Percentiles rank a stretch among this genome's conserved stretches.
Conservation (phyloP, 2,888 invertebrate genomes). For the Tetanocera ferruginea region DNA sequence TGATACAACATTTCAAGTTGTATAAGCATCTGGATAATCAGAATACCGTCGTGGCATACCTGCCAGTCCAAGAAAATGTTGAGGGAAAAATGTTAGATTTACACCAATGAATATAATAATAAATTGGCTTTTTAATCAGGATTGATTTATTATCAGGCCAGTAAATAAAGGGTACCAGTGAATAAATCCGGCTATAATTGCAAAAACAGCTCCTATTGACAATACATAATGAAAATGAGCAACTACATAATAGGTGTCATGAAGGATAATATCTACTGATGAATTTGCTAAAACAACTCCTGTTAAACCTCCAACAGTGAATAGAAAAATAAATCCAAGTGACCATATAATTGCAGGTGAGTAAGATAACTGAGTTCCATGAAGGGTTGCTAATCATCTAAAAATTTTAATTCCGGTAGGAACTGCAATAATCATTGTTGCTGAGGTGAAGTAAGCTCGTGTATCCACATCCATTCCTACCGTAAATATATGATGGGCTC, state of each 20-base stretch:
- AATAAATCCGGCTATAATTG: constrained; percentile 81
- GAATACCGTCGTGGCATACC: constrained; percentile 84
- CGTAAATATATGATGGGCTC: constrained; percentile 89
- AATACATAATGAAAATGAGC: too few species aligned
- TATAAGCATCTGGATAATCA: constrained; percentile 78
- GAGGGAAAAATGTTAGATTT: constrained; percentile 85
- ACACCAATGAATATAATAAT: constrained; percentile 80
- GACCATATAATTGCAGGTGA: constrained; percentile 76
- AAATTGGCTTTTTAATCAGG: constrained; percentile 79
- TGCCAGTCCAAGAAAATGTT: constrained; percentile 80
- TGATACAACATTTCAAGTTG: constrained; percentile 78
- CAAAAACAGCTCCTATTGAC: too few species aligned
- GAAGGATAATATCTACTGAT: constrained; percentile 81
- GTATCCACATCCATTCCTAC: constrained; percentile 87
- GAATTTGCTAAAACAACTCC: constrained; percentile 79
- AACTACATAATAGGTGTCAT: constrained; percentile 89
- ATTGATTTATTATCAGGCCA: constrained; percentile 74
- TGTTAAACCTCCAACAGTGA: constrained; percentile 82
- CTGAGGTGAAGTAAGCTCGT: constrained; percentile 86
- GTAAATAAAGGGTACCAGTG: constrained; percentile 81
- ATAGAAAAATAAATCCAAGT: constrained; percentile 83
- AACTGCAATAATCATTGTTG: constrained; percentile 88
- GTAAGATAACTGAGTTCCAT: constrained; percentile 75
- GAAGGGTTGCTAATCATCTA: constrained; percentile 80
- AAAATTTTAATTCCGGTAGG: constrained; percentile 89